Evolutionary conservation across 1,140 invertebrate genomes (phyloP).

Genomic region (Muscidifurax raptorellus): DNA sequence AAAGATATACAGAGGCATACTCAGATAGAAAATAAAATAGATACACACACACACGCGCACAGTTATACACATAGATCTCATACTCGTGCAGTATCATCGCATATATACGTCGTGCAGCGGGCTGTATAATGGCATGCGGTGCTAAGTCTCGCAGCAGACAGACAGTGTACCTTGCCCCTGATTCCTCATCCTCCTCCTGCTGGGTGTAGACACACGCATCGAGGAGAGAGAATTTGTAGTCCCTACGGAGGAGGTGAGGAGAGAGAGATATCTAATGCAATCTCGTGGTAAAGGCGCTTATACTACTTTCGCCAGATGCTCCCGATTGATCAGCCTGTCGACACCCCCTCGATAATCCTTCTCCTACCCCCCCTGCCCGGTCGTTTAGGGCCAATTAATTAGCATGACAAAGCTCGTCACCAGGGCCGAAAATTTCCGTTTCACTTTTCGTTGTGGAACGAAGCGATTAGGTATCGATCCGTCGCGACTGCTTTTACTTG

Average conservation of each 20-base stretch:
- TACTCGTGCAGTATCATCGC: background rate
- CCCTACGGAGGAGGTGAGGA: background rate
- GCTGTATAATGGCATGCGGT: slow-evolving; percentile 17
- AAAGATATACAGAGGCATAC: background rate
- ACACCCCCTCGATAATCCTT: background rate
- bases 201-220: background rate
- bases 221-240: background rate
- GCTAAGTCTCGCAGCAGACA: slow-evolving; percentile 9
- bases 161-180: slow-evolving; percentile 43
- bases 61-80: background rate
- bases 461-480: background rate
- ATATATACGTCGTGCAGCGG: slow-evolving; percentile 8
- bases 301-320: slow-evolving; percentile 5
- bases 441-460: background rate
- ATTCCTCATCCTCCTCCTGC: background rate
- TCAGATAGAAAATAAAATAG: slow-evolving; percentile 5
- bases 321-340: slow-evolving; percentile 37
- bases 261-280: background rate
- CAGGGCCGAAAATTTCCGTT: background rate
- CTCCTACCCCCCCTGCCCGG: no score
- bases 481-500: background rate
- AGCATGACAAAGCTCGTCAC: background rate
- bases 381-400: slow-evolving; percentile 8
- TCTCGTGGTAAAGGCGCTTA: background rate
- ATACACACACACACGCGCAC: background rate